These are phyloP conservation scores for Proterorhinus semilunaris DNA, from an alignment of 2,113 vertebrate species.

Conservation along the genomic window DNA sequence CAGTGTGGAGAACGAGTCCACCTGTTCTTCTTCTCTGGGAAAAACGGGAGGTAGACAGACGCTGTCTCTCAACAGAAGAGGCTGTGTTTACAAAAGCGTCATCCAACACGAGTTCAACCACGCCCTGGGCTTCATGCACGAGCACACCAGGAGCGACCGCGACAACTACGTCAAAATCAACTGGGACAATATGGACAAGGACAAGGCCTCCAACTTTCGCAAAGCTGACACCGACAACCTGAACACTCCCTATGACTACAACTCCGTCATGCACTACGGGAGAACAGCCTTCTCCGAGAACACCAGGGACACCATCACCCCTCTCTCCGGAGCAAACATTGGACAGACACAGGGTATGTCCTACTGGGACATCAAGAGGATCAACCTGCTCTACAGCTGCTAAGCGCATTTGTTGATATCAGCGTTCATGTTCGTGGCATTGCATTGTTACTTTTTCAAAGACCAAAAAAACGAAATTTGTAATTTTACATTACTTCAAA, in stretches of 20 bases:
- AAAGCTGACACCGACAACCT: conserved; percentile 30
- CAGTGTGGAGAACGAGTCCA: conserved; percentile 4
- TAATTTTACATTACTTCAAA: too few relatives aligned
- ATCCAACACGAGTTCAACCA: conserved; percentile 34
- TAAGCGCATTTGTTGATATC: too few relatives aligned
- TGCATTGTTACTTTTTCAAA: too few relatives aligned
- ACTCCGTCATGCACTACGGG: conserved; percentile 47
- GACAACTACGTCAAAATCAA: conserved; percentile 38
- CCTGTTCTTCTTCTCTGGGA: conserved; percentile 26
- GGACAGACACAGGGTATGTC: conserved; percentile 36
- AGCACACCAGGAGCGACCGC: conserved; percentile 38
- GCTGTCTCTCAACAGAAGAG: conserved; percentile 34
- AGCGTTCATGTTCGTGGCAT: too few relatives aligned
- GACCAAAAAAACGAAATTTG: too few relatives aligned
- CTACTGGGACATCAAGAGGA: conserved; percentile 35
- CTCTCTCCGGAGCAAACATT: conserved; percentile 26
- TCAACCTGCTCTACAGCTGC: conserved; percentile 32
- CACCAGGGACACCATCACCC: conserved; percentile 25
- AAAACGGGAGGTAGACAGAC: conserved; percentile 18
- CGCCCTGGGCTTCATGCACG: conserved; percentile 45
- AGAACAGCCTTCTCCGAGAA: conserved; percentile 40
- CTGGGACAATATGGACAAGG: conserved; percentile 32
- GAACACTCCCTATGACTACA: conserved; percentile 44
- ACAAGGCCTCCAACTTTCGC: conserved; percentile 35
- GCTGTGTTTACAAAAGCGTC: conserved; percentile 28